phyloP scores from a whole-genome alignment of 2,888 invertebrate genomes.

The Parasteatoda lunata region DNA sequence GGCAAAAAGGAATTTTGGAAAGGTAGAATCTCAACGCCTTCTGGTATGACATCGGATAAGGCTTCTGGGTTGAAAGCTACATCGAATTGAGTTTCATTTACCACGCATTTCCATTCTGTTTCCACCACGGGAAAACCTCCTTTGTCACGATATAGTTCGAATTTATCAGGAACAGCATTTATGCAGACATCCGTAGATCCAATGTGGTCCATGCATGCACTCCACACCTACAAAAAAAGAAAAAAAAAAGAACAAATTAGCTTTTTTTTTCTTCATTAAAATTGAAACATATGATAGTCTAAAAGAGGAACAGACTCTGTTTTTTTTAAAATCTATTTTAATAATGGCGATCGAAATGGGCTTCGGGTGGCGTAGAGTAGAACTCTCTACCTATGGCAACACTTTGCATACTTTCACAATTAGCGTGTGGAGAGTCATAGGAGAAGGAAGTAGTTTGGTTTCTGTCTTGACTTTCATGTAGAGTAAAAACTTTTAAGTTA shows the following conservation, averaged over 20 bases:
- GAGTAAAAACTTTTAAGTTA: too few species aligned
- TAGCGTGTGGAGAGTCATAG: too few species aligned
- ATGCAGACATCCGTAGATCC: constrained; percentile 37
- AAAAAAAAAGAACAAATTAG: constrained; percentile 1
- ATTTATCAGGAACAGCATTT: constrained; percentile 40
- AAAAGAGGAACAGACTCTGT: background rate
- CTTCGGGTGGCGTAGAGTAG: too few species aligned
- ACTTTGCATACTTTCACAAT: too few species aligned
- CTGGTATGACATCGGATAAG: background rate
- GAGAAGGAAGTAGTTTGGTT: too few species aligned
- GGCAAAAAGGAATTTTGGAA: constrained; percentile 13
- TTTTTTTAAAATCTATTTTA: background rate
- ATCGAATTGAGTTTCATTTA: constrained; percentile 1
- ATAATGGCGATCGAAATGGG: too few species aligned
- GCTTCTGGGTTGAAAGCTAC: background rate
- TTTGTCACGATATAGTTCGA: constrained; percentile 35
- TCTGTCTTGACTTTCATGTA: too few species aligned
- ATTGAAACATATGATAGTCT: background rate
- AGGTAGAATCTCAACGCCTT: constrained; percentile 23
- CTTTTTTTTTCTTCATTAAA: background rate
- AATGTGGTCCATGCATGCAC: constrained; percentile 29
- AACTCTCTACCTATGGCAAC: too few species aligned
- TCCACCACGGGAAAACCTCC: constrained; percentile 25
- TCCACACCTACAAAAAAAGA: constrained; percentile 24
- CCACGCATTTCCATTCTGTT: constrained; percentile 13